phyloP scores from a whole-genome alignment of 2,797 vertebrate genomes.

The Spinus pinus region DNA sequence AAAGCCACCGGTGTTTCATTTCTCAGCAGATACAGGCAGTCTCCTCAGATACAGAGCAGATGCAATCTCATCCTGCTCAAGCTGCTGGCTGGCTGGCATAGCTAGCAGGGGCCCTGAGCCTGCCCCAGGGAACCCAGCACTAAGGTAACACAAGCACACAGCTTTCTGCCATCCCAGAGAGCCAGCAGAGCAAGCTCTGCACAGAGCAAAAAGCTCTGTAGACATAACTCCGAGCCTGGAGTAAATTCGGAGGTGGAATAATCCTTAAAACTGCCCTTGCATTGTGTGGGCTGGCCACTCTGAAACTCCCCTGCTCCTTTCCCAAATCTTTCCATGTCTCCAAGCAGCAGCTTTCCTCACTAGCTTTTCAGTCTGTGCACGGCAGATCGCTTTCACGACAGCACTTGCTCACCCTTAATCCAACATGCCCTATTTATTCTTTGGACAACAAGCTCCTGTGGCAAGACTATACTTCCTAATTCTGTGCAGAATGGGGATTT shows the following conservation, averaged over 20 bases:
- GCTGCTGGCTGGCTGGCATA: background rate
- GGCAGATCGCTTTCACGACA: background rate
- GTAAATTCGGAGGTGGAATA: background rate
- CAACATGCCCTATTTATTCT: slow-evolving; percentile 29
- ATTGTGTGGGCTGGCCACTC: accelerated
- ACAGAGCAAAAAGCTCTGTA: background rate
- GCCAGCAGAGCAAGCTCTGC: accelerated
- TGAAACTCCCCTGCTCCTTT: background rate
- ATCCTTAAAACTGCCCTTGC: background rate
- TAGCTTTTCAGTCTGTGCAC: background rate
- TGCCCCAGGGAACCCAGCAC: background rate
- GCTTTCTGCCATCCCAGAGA: background rate
- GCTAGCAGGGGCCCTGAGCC: background rate
- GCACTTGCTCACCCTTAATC: background rate
- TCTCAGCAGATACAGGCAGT: background rate
- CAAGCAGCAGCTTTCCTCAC: background rate
- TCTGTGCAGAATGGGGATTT: slow-evolving; percentile 43
- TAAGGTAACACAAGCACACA: background rate
- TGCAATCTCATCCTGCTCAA: background rate
- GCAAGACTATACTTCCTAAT: slow-evolving; percentile 52
- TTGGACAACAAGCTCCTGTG: slow-evolving; percentile 12
- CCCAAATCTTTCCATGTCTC: background rate
- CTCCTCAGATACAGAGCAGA: background rate
- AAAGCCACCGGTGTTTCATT: accelerated
- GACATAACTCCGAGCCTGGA: background rate